Base-by-base conservation (phyloP, 2,113 vertebrate genomes). In the Callionymus lyra region DNA sequence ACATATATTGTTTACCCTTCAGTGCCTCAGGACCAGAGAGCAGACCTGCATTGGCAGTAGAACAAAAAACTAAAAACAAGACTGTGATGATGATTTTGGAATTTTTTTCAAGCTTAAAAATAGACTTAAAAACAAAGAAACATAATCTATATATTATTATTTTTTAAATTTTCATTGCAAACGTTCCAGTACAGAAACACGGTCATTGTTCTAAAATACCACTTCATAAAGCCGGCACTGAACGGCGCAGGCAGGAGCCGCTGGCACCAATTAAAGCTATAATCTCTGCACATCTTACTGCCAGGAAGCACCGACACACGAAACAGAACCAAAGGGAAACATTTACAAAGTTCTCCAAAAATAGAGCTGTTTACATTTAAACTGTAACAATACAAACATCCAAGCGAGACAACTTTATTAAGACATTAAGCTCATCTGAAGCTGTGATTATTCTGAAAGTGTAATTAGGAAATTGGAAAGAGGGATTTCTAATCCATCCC, bases 201-300 rank as follows among this genome's bases (percentile, higher is more conserved):
- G 60, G 60, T 41, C 33, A 34, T 56, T 44, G 43, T 70, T 47
- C 61, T 40, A 74, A 64, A 75, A 56, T 47, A 51, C 56, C 54
- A 51, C 27, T 33, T 38, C 44, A 68, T 58, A 53, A 63, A 75
- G 64, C 46, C 66, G 65, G 68, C 67, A 66, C 50, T 79, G 69
- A 75, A 76, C 47, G 35, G 47, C 67, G 54, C 53, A 68, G 63
- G 49, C 47, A 10, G 38, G 56, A 68, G 66, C 67, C 48, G 40
- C 70, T 45, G 54, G 65, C 59, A 62, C 68, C 66, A 78, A 76
- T 77, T 72, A 69, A 65, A 79, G 65, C 59, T 61, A 6, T 50
- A 78, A 83, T 82, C 66, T 77, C 65, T 58, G 72, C 56, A 70
- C 72, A 52, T 74, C 66, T 77, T 80, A 81, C 73, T 83, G 82